Conservation (phyloP, 2,113 vertebrate species). For the Ondatra zibethicus region DNA sequence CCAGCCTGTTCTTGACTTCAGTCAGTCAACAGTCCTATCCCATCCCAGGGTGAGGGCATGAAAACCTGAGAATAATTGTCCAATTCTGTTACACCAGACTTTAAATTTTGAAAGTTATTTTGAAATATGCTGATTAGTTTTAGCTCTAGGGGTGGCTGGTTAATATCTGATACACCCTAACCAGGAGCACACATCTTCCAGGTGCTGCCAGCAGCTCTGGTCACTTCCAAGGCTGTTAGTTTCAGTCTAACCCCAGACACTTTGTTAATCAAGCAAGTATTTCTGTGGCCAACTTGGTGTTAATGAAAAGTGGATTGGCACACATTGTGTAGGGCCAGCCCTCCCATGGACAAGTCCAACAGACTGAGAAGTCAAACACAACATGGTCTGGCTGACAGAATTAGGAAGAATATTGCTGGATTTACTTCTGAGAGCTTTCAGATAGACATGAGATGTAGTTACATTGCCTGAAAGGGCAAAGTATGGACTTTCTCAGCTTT, state of each 20-base stretch:
- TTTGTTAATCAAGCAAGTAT: background rate
- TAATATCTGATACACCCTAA: background rate
- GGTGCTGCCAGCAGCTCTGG: background rate
- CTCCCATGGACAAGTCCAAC: background rate
- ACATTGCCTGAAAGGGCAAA: background rate
- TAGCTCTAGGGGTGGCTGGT: background rate
- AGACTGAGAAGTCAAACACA: background rate
- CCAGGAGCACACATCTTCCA: background rate
- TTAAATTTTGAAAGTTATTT: conserved; percentile 28
- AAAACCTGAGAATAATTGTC: background rate
- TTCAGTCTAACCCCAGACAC: background rate
- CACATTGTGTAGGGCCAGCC: background rate
- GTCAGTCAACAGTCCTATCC: background rate
- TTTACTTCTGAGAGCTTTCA: conserved; percentile 5
- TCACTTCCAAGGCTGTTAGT: background rate
- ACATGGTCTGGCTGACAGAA: background rate
- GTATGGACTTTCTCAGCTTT: background rate
- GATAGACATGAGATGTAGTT: background rate
- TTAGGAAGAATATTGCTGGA: background rate
- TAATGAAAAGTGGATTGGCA: background rate
- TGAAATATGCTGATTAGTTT: background rate
- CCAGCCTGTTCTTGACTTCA: background rate
- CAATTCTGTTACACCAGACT: background rate
- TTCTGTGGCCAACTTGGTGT: too few relatives aligned
- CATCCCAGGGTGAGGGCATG: background rate